Percentiles rank a stretch among this genome's conserved stretches.
These are phyloP conservation scores for Pteria penguin DNA, from an alignment of 2,888 invertebrate species.

Conservation along the genomic window DNA sequence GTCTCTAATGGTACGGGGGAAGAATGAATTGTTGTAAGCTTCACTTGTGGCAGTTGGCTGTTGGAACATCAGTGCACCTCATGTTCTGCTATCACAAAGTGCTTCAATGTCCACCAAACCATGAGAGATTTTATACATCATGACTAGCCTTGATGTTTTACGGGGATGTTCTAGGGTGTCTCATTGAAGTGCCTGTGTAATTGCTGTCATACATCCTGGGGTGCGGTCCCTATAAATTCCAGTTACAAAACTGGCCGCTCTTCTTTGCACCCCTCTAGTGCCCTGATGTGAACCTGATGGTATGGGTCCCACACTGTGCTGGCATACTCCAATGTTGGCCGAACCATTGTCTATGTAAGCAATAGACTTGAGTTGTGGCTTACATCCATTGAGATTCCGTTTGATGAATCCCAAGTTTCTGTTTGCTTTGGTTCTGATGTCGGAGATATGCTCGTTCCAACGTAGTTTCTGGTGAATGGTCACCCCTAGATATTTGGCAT, in stretches of 20 bases:
- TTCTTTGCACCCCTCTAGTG: slow-evolving; percentile 6
- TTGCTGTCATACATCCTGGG: slow-evolving; percentile 12
- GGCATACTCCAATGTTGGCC: too few species aligned
- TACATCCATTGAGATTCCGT: too few species aligned
- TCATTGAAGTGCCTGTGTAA: slow-evolving; percentile 8
- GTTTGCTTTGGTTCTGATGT: too few species aligned
- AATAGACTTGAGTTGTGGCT: too few species aligned
- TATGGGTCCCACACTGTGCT: slow-evolving; percentile 28
- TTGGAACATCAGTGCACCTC: slow-evolving; percentile 1
- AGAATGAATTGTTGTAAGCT: slow-evolving; percentile 1
- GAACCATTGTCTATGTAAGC: too few species aligned
- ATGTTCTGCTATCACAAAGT: slow-evolving; percentile 3
- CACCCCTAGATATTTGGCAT: too few species aligned
- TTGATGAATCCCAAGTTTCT: too few species aligned
- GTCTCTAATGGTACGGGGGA: slow-evolving; percentile 29
- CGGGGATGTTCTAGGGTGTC: slow-evolving; percentile 8
- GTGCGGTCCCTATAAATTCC: slow-evolving; percentile 11
- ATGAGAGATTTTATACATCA: slow-evolving; percentile 17
- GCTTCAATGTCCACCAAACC: slow-evolving; percentile 13
- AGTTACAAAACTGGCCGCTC: slow-evolving; percentile 3
- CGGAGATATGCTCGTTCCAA: too few species aligned
- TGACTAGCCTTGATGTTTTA: slow-evolving; percentile 14
- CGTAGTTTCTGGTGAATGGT: too few species aligned
- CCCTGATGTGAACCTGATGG: neutral
- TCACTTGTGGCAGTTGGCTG: neutral